Evolutionary conservation across 1,140 invertebrate species (phyloP), one percentile per base, ranked within the genome.

Genomic region (Cylas formicarius): DNA sequence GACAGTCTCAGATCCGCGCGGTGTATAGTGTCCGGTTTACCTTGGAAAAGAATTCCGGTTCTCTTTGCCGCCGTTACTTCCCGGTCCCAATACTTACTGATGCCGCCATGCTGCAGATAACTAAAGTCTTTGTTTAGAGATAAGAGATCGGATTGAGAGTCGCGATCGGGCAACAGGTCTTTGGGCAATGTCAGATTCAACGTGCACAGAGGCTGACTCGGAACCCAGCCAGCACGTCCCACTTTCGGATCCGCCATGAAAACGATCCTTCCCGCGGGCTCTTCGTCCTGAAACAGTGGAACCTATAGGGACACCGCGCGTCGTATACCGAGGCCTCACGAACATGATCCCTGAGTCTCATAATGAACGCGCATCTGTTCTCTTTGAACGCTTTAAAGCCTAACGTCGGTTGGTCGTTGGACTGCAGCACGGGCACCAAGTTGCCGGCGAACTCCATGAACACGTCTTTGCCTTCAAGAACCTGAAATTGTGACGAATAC

Each of bases 381-480:
- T 97, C 93, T 66, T 87, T 85, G 74, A 97, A 97, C 7, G 90
- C 89, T 69, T 84, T 76, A 65, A 93, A 92, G 47, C 78, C 80
- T 26, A 93, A 70, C 53, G 78, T 80, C 16, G 94, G 77, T 63
- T 96, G 93, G 57, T 94, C 90, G 17, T 90, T 90, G 26, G 88
- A 90, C 67, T 95, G 96, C 39, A 90, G 82, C 29, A 97, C 84
- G 10, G 93, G 92, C 17, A 93, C 78, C 21, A 97, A 72, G 70
- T 97, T 97, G n/a, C 93, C 93, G 54, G 84, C 87, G 74, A 96
- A 95, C 69, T 97, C 93, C 57, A 97, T 75, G 68, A 80, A 96
- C 54, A 95, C 82, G 29, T 83, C 78, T 67, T 90, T 88, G 18
- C 81, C 80, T 68, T 93, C 89, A 20, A 95, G 67, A 32, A 96